Evolutionary conservation across 2,797 vertebrate genomes (phyloP).

Genomic region (Sternotherus odoratus): DNA sequence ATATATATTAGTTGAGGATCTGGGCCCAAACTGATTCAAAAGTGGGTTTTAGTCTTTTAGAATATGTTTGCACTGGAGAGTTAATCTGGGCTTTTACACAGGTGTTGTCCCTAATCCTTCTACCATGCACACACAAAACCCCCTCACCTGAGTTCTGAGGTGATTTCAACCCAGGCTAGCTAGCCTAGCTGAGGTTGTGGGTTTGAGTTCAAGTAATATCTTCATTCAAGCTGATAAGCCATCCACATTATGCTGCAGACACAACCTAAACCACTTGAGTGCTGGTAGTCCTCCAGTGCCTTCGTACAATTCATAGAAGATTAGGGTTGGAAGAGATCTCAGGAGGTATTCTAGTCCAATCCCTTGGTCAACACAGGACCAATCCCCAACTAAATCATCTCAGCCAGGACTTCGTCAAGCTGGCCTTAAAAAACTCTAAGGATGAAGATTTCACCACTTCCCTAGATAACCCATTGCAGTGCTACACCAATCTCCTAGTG

Average conservation of each 20-base stretch:
- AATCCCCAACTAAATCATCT: no score
- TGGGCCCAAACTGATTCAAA: not conserved
- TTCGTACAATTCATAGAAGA: not conserved
- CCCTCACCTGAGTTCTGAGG: not conserved
- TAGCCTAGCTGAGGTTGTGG: not conserved
- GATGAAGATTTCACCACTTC: no score
- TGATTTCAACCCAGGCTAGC: not conserved
- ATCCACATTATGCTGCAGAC: not conserved
- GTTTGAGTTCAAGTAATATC: not conserved
- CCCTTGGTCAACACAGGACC: no score
- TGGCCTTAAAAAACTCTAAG: no score
- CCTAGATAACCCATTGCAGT: no score
- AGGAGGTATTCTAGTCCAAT: no score
- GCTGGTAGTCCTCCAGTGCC: not conserved
- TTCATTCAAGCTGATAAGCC: not conserved
- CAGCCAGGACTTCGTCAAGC: no score
- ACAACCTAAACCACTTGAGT: not conserved
- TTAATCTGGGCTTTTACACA: not conserved
- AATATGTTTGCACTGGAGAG: not conserved
- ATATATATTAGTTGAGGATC: not conserved
- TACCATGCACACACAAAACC: not conserved
- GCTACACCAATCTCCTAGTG: not conserved
- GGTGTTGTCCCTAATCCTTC: not conserved
- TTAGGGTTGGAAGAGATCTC: rapidly evolving
- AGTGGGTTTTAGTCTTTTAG: not conserved